Conservation (phyloP, 2,888 invertebrate species). For the Tuta absoluta region DNA sequence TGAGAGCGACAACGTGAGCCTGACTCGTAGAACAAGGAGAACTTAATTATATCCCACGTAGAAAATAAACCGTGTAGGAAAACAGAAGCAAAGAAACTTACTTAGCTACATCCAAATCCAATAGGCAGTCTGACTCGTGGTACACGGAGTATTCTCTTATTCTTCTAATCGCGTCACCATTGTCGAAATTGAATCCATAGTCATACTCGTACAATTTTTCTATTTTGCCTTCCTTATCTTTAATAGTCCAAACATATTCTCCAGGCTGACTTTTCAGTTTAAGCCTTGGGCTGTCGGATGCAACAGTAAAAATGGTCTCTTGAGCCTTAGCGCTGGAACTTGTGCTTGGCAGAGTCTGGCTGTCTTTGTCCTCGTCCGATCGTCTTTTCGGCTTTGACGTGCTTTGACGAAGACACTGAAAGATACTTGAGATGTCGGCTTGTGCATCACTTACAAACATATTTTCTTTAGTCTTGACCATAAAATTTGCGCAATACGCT, state of each 20-base stretch:
- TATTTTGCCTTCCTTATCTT: constrained; percentile 69
- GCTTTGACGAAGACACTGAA: neutral
- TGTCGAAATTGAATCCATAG: constrained; percentile 54
- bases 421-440: constrained; percentile 41
- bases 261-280: constrained; percentile 65
- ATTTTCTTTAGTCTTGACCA: constrained; percentile 59
- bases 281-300: constrained; percentile 49
- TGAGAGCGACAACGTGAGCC: too few species aligned
- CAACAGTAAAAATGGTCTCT: constrained; percentile 27
- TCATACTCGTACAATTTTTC: constrained; percentile 71
- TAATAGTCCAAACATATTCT: constrained; percentile 69
- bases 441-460: constrained; percentile 55
- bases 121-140: constrained; percentile 65
- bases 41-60: neutral
- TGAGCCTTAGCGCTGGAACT: neutral
- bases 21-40: too few species aligned
- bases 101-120: constrained; percentile 65
- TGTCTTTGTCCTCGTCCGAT: neutral
- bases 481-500: constrained; percentile 60
- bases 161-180: constrained; percentile 61
- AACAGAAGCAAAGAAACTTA: constrained; percentile 36
- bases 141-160: constrained; percentile 73
- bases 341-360: constrained; percentile 2
- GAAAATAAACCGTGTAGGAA: constrained; percentile 22
- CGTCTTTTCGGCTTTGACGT: neutral